Evolutionary conservation across 2,113 vertebrate species (phyloP), one percentile per base, ranked within the genome.

Genomic region (Aspidoscelis tigris): DNA sequence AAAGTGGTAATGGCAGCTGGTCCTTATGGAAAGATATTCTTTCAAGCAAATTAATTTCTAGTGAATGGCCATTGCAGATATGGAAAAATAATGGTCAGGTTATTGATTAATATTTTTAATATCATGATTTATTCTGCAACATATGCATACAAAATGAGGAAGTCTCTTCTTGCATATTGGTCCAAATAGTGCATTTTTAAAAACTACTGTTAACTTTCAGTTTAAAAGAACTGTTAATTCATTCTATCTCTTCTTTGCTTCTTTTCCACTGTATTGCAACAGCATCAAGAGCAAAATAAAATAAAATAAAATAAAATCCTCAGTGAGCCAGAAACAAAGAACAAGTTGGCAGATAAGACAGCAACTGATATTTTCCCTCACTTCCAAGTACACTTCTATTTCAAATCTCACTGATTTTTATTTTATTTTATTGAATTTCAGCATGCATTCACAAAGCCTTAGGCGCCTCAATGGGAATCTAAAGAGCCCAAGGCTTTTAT

Each of bases 391-490:
- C 75, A 64, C 65, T 84, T 58, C 61, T 74, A 2, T 1, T 85
- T 88, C 64, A 76, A 84, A 89, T 90, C 73, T 76, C 72, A 69
- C 1, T 61, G 33, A 4, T n/a, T 50, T 50, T 50, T 90, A 80
- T 21, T n/a, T 90, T 81, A 22, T 64, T 76, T 55, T 69, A 80
- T 50, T 85, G 89, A 87, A 50, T 74, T 78, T 83, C 10, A 78
- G 7, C 6, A 24, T 66, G 64, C 85, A 64, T 24, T 61, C 73
- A 64, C 10, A 58, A 55, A 88, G 74, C 50, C 85, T 78, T 26
- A 41, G 68, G 83, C 86, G 75, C 71, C 78, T 86, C 84, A 82
- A 76, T 72, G 87, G 76, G 82, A 89, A 85, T 64, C 64, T 86
- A 90, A 41, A 0, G 1, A 86, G 43, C 61, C 87, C 83, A 68